Evolutionary conservation across 2,888 invertebrate genomes (phyloP).

Genomic region (Creontiades dilutus): DNA sequence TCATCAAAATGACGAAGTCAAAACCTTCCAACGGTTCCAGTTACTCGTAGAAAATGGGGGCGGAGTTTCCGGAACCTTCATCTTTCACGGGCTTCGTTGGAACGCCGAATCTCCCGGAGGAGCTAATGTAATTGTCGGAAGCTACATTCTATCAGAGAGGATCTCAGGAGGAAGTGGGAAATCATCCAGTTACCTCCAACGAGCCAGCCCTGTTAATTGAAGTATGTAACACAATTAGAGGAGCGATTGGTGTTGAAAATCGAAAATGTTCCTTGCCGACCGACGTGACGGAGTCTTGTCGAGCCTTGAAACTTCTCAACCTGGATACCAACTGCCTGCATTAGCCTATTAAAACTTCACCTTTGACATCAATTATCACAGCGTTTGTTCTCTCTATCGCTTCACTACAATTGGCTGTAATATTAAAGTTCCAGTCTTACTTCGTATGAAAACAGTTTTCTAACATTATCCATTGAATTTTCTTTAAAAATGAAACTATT

Average conservation of each 20-base stretch:
- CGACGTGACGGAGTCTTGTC: too few relatives aligned
- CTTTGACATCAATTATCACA: too few relatives aligned
- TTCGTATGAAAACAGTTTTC: neutral
- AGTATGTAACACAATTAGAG: conserved; percentile 25
- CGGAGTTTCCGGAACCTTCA: neutral
- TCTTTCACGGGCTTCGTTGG: neutral
- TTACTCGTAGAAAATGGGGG: too few relatives aligned
- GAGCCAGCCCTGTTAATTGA: conserved; percentile 3
- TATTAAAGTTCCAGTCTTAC: too few relatives aligned
- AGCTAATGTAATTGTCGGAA: neutral
- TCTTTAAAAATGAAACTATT: neutral
- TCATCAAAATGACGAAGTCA: too few relatives aligned
- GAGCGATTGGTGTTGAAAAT: conserved; percentile 21
- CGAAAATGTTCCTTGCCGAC: neutral
- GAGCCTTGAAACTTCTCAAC: too few relatives aligned
- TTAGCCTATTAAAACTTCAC: too few relatives aligned
- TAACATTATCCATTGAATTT: neutral
- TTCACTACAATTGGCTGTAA: too few relatives aligned
- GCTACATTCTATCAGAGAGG: neutral
- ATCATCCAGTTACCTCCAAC: conserved; percentile 13
- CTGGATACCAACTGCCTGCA: too few relatives aligned
- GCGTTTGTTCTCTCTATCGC: too few relatives aligned
- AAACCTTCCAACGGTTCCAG: too few relatives aligned
- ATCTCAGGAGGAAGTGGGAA: neutral
- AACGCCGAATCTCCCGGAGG: neutral